Conservation (phyloP, 2,888 invertebrate genomes). For the Erynnis tages region DNA sequence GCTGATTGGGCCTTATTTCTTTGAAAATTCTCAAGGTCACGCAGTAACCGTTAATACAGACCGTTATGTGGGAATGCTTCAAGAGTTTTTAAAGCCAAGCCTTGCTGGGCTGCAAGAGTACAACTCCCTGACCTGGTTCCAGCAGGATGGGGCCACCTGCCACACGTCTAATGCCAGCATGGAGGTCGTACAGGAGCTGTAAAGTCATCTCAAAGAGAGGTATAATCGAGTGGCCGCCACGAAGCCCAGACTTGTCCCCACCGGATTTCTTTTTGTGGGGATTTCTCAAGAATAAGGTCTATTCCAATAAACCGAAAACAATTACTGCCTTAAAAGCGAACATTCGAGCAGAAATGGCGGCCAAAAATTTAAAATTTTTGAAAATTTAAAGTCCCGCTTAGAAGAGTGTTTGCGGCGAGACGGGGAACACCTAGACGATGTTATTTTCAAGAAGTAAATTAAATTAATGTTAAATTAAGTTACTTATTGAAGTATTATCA, state of each 20-base stretch:
- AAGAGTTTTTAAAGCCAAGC: too few relatives aligned
- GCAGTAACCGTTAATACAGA: not conserved
- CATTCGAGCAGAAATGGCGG: not conserved
- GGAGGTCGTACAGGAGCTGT: constrained; percentile 23
- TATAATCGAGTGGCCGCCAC: too few relatives aligned
- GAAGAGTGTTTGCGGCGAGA: too few relatives aligned
- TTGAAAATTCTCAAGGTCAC: not conserved
- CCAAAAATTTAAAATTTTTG: too few relatives aligned
- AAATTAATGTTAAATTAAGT: too few relatives aligned
- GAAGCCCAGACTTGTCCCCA: too few relatives aligned
- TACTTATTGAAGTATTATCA: too few relatives aligned
- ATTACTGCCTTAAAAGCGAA: not conserved
- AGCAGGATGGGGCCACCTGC: constrained; percentile 13
- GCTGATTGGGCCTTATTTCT: not conserved
- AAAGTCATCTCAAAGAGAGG: not conserved
- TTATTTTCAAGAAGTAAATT: too few relatives aligned
- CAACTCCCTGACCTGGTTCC: not conserved
- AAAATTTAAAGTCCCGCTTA: too few relatives aligned
- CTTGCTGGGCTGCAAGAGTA: not conserved
- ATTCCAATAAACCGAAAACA: too few relatives aligned
- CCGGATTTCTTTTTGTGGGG: not conserved
- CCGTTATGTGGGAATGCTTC: not conserved
- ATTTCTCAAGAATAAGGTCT: too few relatives aligned
- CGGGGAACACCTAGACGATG: too few relatives aligned
- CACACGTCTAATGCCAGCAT: not conserved